Evolutionary conservation across 2,113 vertebrate species (phyloP).

Genomic region (Ondatra zibethicus): DNA sequence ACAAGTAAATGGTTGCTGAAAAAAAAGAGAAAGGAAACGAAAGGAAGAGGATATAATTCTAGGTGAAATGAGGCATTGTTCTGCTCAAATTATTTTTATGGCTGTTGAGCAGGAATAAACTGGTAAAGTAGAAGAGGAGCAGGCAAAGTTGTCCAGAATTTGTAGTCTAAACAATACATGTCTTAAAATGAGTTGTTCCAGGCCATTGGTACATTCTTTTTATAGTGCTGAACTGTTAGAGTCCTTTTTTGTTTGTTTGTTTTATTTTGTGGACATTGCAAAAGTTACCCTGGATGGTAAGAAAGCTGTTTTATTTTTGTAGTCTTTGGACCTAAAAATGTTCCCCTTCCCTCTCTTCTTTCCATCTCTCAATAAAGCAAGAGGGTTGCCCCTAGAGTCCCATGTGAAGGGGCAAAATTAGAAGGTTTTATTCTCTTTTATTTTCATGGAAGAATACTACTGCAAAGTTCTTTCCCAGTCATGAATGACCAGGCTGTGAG

Average conservation of each 20-base stretch:
- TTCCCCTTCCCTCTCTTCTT: background rate
- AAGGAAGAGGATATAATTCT: slow-evolving; percentile 59
- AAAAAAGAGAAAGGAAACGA: slow-evolving; percentile 38
- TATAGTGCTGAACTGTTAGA: background rate
- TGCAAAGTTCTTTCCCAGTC: background rate
- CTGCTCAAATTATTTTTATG: slow-evolving; percentile 66
- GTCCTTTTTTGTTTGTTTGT: background rate
- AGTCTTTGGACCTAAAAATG: background rate
- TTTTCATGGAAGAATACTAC: background rate
- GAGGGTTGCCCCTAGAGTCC: background rate
- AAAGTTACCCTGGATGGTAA: background rate
- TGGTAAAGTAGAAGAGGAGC: slow-evolving; percentile 47
- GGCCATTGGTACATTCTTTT: background rate
- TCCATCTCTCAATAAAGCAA: background rate
- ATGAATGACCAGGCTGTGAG: background rate
- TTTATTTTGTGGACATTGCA: background rate
- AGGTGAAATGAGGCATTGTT: slow-evolving; percentile 65
- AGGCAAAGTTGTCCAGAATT: slow-evolving; percentile 54
- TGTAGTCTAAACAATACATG: slow-evolving; percentile 38
- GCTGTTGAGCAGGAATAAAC: slow-evolving; percentile 67
- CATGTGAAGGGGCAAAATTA: background rate
- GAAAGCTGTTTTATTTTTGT: background rate
- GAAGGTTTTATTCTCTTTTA: background rate
- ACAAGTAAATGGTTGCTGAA: slow-evolving; percentile 46
- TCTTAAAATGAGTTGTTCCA: slow-evolving; percentile 51